Conservation (phyloP, 2,888 invertebrate species). For the Lasioglossum villosulum region DNA sequence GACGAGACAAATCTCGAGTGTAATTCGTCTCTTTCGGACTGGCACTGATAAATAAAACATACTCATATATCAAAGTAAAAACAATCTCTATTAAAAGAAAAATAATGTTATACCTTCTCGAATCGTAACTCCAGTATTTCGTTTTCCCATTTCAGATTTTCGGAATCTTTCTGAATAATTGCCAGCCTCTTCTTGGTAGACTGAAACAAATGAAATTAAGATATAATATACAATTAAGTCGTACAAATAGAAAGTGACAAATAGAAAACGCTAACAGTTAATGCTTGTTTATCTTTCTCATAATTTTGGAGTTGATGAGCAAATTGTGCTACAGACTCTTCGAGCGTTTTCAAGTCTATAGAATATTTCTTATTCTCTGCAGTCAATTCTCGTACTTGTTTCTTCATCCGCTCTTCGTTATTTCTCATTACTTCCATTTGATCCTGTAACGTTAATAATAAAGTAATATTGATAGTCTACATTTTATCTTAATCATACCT, state of each 20-base stretch:
- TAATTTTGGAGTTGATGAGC: conserved; percentile 93
- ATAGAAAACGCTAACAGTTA: conserved; percentile 86
- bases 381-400: conserved; percentile 88
- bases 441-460: conserved; percentile 84
- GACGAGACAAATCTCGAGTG: conserved; percentile 92
- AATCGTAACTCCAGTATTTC: conserved; percentile 91
- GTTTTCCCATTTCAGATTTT: conserved; percentile 88
- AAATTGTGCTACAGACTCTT: conserved; percentile 89
- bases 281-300: conserved; percentile 92
- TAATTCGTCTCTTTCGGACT: conserved; percentile 91
- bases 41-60: conserved; percentile 71
- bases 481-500: conserved; percentile 85
- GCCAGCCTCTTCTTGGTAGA: conserved; percentile 86
- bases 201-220: conserved; percentile 79
- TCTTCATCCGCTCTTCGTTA: conserved; percentile 92
- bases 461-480: background rate
- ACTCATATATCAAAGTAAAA: conserved; percentile 7
- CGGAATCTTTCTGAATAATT: conserved; percentile 86
- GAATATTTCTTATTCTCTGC: conserved; percentile 90
- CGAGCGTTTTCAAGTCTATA: conserved; percentile 90
- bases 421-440: conserved; percentile 91
- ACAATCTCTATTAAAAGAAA: background rate
- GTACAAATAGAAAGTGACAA: background rate
- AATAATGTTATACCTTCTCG: conserved; percentile 86
- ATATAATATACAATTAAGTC: conserved; percentile 1